Evolutionary conservation across 2,797 vertebrate genomes (phyloP).

Genomic region (Spea hammondii): DNA sequence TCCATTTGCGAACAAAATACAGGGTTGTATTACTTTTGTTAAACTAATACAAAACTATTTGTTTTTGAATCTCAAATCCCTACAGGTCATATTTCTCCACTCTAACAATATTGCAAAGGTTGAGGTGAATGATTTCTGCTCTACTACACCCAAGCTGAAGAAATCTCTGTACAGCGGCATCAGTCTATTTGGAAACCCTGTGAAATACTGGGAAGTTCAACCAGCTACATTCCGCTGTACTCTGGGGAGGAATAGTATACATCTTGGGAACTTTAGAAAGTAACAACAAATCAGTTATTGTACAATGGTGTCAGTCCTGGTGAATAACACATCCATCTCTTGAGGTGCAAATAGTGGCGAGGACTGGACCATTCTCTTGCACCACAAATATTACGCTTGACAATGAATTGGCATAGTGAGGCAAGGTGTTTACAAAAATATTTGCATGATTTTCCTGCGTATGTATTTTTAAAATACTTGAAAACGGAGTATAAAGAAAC

Average conservation of each 20-base stretch:
- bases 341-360: neutral
- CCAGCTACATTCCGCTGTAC: constrained; percentile 91
- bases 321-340: neutral
- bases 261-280: constrained; percentile 87
- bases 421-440: constrained; percentile 38
- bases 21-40: too few species aligned
- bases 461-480: constrained; percentile 66
- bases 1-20: too few species aligned
- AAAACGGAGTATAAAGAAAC: constrained; percentile 60
- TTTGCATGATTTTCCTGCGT: constrained; percentile 50
- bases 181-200: constrained; percentile 91
- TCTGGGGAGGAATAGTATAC: constrained; percentile 81
- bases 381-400: constrained; percentile 17
- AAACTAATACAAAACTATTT: neutral
- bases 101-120: constrained; percentile 86
- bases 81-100: constrained; percentile 90
- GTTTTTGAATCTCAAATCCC: neutral
- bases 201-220: constrained; percentile 92
- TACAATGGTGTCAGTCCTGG: constrained; percentile 12
- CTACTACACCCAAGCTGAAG: constrained; percentile 72
- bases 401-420: constrained; percentile 1
- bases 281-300: constrained; percentile 56
- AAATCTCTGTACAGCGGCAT: constrained; percentile 88
- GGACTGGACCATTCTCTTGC: constrained; percentile 11
- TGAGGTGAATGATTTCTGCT: constrained; percentile 95